These are phyloP conservation scores for Papio anubis DNA, from an alignment of 2,113 vertebrate species.

Conservation along the genomic window DNA sequence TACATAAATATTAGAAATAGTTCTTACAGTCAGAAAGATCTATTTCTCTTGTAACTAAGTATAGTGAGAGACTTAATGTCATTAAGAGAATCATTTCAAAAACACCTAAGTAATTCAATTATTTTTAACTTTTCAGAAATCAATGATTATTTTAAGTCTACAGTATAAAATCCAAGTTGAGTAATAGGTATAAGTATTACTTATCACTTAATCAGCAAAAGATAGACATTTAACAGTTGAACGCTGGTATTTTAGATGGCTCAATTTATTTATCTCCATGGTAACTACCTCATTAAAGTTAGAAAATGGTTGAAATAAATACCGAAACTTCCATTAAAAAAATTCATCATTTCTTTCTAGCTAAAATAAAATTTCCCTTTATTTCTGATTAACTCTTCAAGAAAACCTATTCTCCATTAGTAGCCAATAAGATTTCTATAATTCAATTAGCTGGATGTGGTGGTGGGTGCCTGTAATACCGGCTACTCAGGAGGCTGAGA, in stretches of 20 bases:
- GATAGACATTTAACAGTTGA: neutral
- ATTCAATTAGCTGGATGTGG: neutral
- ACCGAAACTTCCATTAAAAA: neutral
- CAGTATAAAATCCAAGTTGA: slow-evolving; percentile 5
- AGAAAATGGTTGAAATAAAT: neutral
- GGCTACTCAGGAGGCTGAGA: too few relatives aligned
- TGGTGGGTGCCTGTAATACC: too few relatives aligned
- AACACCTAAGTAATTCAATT: neutral
- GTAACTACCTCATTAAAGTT: neutral
- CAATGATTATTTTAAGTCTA: slow-evolving; percentile 9
- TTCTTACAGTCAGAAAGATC: neutral
- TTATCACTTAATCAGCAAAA: neutral
- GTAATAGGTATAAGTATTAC: neutral
- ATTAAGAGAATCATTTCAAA: neutral
- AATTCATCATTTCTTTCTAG: neutral
- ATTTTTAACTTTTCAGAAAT: slow-evolving; percentile 3
- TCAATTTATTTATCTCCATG: slow-evolving; percentile 9
- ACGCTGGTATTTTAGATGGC: neutral
- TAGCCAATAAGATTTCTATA: neutral
- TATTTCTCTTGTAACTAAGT: neutral
- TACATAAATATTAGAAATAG: neutral
- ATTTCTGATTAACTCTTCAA: neutral
- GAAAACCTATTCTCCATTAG: neutral
- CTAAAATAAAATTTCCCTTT: neutral
- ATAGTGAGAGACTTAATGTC: neutral